Base-by-base conservation (phyloP, 2,113 vertebrate species). In the Hippocampus comes region DNA sequence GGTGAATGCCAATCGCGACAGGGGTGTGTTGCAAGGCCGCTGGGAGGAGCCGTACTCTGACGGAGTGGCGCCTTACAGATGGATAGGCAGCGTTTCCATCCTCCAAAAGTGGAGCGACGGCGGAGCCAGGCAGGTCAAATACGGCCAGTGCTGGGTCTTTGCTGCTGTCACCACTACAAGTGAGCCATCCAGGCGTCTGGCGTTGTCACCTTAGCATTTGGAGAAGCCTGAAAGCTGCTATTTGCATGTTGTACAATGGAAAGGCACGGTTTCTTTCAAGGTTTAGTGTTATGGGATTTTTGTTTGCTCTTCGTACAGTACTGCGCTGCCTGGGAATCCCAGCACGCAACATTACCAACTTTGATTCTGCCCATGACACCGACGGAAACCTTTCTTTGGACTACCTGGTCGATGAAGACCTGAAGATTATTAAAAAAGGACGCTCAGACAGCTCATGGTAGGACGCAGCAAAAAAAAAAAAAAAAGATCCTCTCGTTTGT, bases 321-420 rank as follows among this genome's bases (percentile, higher is more conserved):
- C 91, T 97, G 60, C 93, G 96, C 34, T 94, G 94, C 76, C 84
- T 97, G 80, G 97, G 96, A 30, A 94, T 98, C 82, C 96, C 95
- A 5, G 93, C 94, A 18, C 94, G 96, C 0, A 91, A 90, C 20
- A 90, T 98, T 64, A 98, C 95, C 48, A 94, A 94, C 61, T 98
- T 94, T 43, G 48, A 74, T 0, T 97, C 95, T 57, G 96, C 96
- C 68, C 95, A 97, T 65, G 94, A 94, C 74, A 93, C 92, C 0
- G 80, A 93, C 0, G 89, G 91, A 68, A 90, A 85, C 76, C 91
- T 96, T 64, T 82, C 83, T 0, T 70, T 96, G 41, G 90, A 97
- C 17, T 85, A 92, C 30, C 79, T 90, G 69, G 90, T 94, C 8
- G 84, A 91, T 71, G 78, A 82, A 68, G 84, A 79, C 0, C 88